These are phyloP conservation scores for Origma solitaria DNA, from an alignment of 2,113 vertebrate genomes.

Conservation along the genomic window DNA sequence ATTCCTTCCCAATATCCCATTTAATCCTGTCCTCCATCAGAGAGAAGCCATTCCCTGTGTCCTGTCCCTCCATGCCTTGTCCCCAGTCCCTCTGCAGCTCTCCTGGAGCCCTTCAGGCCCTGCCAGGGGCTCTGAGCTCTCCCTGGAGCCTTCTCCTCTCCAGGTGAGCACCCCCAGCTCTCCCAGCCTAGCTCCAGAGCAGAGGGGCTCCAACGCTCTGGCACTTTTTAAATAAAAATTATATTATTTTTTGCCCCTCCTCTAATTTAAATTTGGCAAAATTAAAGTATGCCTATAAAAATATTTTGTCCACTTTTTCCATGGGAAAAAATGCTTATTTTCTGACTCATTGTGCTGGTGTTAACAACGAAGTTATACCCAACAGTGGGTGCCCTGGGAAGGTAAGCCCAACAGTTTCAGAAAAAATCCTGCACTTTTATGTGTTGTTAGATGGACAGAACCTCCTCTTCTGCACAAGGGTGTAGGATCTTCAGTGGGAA, in stretches of 20 bases:
- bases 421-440: not conserved
- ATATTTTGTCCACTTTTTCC: not conserved
- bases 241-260: not conserved
- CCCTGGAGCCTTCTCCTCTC: rapidly evolving
- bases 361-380: not conserved
- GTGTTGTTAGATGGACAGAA: not conserved
- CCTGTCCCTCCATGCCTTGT: no score
- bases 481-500: not conserved
- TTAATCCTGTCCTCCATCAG: no score
- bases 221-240: not conserved
- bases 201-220: rapidly evolving
- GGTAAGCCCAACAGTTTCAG: not conserved
- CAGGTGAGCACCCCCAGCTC: not conserved
- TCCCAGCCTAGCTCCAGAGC: not conserved
- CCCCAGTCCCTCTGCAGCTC: not conserved
- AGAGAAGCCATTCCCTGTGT: no score
- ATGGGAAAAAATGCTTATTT: not conserved
- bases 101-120: rapidly evolving
- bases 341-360: not conserved
- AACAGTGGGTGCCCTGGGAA: not conserved
- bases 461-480: not conserved
- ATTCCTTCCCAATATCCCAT: no score
- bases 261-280: not conserved
- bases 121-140: rapidly evolving
- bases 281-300: not conserved